Base-by-base conservation (phyloP, 1,140 invertebrate species). In the Heliconius hermathena region DNA sequence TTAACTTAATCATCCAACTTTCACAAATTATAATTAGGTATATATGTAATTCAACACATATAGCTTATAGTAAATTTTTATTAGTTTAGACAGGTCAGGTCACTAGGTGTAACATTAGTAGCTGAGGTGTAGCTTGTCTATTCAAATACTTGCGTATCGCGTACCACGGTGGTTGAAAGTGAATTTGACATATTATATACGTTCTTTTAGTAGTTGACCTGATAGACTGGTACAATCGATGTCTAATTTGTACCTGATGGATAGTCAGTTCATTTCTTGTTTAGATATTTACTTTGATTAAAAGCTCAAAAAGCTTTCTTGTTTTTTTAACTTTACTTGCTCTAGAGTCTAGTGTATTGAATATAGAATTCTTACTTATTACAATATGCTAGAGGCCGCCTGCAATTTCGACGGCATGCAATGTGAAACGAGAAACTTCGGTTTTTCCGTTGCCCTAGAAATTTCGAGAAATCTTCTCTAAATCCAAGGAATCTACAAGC, bases 41-140 rank as follows among this genome's bases (percentile, higher is more conserved):
- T 46, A 46, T 74, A 41, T 52, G 52, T 54, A 74, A 49, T 22
- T 57, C 1, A 9, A 57, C 54, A 16, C 9, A 66, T 13, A 66
- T 13, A 66, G 9, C 29, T 66, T 3, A 26, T 66, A 26, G 26
- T 66, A 66, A 74, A 54, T 74, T 74, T 74, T 74, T 22, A 76
- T 73, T 66, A 73, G 77, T 79, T 74, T 49, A 22, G 71, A 36
- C 38, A 41, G 57, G 22, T 76, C 75, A 71, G 75, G 77, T 79
- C 77, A 79, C 52, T 49, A 71, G 74, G 33, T 76, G 77, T 79
- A 79, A 79, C 73, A 74, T 74, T 49, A 79, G 72, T 38, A 74
- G 71, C 57, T 79, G 77, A 79, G 77, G 77, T 79, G 29, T 66
- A 29, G 52, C 71, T 57, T 79, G 77, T 79, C 77, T 73, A 57